Evolutionary conservation across 23 tunicate genomes (phyloP).

Genomic region (Styela clava): DNA sequence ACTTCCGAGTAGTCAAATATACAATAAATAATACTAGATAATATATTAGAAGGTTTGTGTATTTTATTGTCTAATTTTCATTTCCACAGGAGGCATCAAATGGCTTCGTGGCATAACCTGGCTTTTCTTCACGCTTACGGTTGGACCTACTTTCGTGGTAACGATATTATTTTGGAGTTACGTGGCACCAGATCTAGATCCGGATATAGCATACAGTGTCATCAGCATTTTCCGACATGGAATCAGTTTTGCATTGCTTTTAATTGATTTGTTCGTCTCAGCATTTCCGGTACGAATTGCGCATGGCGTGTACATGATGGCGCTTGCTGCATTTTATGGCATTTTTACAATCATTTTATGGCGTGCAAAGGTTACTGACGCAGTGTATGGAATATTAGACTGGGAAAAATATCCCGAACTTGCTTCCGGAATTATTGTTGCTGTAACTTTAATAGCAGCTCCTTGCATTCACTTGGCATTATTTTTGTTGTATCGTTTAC

Average conservation of each 20-base stretch:
- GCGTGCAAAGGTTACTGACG: not conserved
- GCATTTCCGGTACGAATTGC: constrained; percentile 12
- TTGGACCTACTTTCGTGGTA: not conserved
- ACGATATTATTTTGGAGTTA: constrained; percentile 12
- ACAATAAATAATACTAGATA: too few species aligned
- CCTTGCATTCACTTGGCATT: not conserved
- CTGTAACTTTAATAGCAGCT: not conserved
- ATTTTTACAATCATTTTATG: constrained; percentile 6
- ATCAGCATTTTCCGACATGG: not conserved
- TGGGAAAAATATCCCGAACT: not conserved
- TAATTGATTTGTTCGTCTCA: not conserved
- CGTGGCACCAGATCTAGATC: not conserved
- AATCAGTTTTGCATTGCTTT: not conserved
- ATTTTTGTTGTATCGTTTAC: not conserved
- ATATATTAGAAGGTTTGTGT: too few species aligned
- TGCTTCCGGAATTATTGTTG: constrained; percentile 1
- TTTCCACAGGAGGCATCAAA: not conserved
- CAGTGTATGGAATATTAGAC: not conserved
- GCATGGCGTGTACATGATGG: not conserved
- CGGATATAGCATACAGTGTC: not conserved
- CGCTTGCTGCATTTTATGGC: not conserved
- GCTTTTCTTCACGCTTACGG: not conserved
- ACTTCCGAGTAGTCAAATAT: too few species aligned
- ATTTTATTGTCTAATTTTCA: not conserved
- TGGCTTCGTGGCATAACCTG: not conserved